Percentiles rank a stretch among this genome's conserved stretches.
Conservation (phyloP, 1,140 invertebrate species). For the Drosophila suzukii region DNA sequence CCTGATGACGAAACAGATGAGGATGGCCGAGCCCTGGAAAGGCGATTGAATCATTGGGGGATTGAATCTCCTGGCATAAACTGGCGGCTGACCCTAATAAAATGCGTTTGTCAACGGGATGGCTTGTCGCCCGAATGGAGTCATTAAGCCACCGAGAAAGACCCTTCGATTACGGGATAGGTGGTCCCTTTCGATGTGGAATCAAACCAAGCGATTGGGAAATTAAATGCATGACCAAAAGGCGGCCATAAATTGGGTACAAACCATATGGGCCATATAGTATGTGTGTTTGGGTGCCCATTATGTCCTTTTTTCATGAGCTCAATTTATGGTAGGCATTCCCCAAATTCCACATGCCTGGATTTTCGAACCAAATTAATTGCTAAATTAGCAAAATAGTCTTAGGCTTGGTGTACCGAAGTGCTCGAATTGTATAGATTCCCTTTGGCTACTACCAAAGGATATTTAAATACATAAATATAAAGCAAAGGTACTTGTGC, state of each 20-base stretch:
- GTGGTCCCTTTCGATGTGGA: conserved; percentile 3
- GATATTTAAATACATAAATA: conserved; percentile 2
- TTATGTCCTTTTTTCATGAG: conserved; percentile 27
- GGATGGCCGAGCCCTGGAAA: conserved; percentile 85
- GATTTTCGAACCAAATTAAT: conserved; percentile 57
- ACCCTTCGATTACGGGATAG: conserved; percentile 24
- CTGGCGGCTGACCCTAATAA: conserved; percentile 44
- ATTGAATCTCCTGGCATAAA: conserved; percentile 18
- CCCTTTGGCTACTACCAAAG: conserved; percentile 6
- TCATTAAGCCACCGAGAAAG: conserved; percentile 15
- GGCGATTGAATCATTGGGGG: conserved; percentile 20
- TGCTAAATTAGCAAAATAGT: conserved; percentile 40
- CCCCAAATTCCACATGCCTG: conserved; percentile 11
- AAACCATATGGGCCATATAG: conserved; percentile 35
- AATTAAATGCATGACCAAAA: conserved; percentile 38
- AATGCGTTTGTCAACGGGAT: conserved; percentile 32
- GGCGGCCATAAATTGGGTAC: conserved; percentile 54
- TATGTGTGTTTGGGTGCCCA: neutral
- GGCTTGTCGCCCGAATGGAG: conserved; percentile 23
- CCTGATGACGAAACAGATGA: conserved; percentile 85
- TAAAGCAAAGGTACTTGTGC: neutral
- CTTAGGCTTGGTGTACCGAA: conserved; percentile 6
- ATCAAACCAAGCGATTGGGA: conserved; percentile 34
- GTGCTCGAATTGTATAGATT: conserved; percentile 38
- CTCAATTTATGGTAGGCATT: conserved; percentile 32